Conservation (phyloP, 2,113 vertebrate species). For the Ifrita kowaldi region DNA sequence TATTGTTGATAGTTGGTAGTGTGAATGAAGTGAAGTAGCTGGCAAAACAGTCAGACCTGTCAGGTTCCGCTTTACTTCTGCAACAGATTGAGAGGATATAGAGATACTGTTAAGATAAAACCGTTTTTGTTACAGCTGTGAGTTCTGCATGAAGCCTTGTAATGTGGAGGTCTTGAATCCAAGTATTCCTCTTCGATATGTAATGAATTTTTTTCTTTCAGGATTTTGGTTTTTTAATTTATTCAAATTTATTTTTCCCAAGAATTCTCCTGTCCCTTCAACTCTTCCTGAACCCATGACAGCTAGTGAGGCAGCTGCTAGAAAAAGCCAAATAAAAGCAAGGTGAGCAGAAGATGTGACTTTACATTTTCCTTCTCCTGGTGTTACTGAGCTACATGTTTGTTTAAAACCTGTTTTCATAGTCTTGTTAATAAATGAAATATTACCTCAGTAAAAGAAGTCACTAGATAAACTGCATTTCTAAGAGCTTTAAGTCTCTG, state of each 20-base stretch:
- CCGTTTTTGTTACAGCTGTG: background rate
- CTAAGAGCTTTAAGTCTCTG: background rate
- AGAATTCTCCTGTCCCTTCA: slow-evolving; percentile 89
- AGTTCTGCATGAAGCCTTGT: background rate
- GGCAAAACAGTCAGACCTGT: background rate
- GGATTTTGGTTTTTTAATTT: background rate
- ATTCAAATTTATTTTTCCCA: slow-evolving; percentile 48
- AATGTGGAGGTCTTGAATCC: background rate
- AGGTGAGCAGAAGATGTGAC: slow-evolving; percentile 73
- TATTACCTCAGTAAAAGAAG: background rate
- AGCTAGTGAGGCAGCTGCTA: slow-evolving; percentile 92
- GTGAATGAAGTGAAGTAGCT: background rate
- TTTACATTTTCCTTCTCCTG: background rate
- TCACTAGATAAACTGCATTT: background rate
- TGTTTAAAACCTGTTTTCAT: background rate
- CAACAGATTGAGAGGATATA: too few species aligned
- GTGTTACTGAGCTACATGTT: background rate
- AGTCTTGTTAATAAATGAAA: background rate
- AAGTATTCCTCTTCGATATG: background rate
- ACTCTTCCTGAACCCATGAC: slow-evolving; percentile 91
- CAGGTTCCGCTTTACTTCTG: background rate
- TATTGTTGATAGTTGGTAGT: background rate
- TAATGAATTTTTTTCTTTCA: slow-evolving; percentile 34
- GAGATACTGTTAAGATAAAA: background rate
- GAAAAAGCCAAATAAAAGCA: slow-evolving; percentile 93